Base-by-base conservation (phyloP, 2,113 vertebrate genomes). In the Abramis brama region DNA sequence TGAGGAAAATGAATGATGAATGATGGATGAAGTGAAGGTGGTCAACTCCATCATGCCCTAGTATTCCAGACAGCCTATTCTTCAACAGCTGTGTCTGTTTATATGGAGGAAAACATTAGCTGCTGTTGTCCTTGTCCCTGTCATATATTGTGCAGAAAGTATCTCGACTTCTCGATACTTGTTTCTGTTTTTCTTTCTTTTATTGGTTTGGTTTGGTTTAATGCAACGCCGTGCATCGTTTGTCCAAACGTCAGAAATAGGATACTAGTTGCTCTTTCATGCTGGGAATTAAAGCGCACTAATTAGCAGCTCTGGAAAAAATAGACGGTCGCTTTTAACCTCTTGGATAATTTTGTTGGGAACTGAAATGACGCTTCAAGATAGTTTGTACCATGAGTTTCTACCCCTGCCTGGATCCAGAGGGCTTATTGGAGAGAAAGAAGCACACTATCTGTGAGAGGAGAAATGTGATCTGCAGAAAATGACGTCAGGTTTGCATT, bases 341-440 rank as follows among this genome's bases (percentile, higher is more conserved):
- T 82, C 45, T 33, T 36, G 62, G 64, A 82, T 70, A 45, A 55
- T 30, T 13, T 52, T 68, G 60, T 12, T 30, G n/a, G 27, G 68
- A 13, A 59, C 36, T 25, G 57, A 60, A 27, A 7, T 47, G 10
- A 30, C 25, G 55, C 36, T 33, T 76, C 17, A 50, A 23, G 39
- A 76, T 52, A 66, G 10, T 64, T 57, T 62, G 50, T n/a, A 3
- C 30, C 45, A 47, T 17, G 13, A n/a, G 43, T 9, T 9, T 60
- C 15, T n/a, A n/a, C 62, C 55, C 43, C 73, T 70, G 59, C 85
- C 91, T 91, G 92, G 91, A 91, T 93, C 91, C 86, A 91, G 91
- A 90, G 92, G 91, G 83, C 91, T 91, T 87, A 82, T 93, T 91
- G 92, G 91, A 92, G 93, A 90, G 85, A 85, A 86, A 83, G 76